phyloP scores from a whole-genome alignment of 1,140 invertebrate genomes.

The Hermetia illucens region DNA sequence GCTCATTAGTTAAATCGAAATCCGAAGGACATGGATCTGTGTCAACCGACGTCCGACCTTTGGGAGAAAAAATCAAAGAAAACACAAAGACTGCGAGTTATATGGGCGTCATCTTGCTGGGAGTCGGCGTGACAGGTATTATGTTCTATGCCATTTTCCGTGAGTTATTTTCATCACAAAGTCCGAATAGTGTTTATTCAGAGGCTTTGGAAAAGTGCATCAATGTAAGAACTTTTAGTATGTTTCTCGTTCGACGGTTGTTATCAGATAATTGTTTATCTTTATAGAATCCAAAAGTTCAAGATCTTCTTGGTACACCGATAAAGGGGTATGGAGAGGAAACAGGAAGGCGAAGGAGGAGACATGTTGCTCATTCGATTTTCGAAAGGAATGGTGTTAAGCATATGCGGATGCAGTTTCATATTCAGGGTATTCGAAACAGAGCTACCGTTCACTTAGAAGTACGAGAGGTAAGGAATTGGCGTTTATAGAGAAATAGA shows the following conservation, averaged over 20 bases:
- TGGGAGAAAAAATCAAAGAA: slow-evolving; percentile 68
- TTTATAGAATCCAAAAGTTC: slow-evolving; percentile 43
- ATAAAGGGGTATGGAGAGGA: slow-evolving; percentile 81
- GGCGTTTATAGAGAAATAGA: too few relatives aligned
- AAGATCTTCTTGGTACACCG: slow-evolving; percentile 66
- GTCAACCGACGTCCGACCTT: slow-evolving; percentile 43
- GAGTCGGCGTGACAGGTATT: slow-evolving; percentile 58
- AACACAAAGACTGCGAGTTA: slow-evolving; percentile 74
- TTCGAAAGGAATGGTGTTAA: slow-evolving; percentile 60
- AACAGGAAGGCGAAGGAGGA: slow-evolving; percentile 56
- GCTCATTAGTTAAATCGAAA: background rate
- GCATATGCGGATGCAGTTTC: slow-evolving; percentile 78
- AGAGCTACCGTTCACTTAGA: slow-evolving; percentile 74
- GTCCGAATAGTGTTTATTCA: slow-evolving; percentile 70
- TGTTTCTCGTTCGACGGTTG: too few relatives aligned
- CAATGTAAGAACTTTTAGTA: slow-evolving; percentile 30
- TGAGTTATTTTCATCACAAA: slow-evolving; percentile 76
- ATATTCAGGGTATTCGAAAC: slow-evolving; percentile 65
- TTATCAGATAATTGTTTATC: too few relatives aligned
- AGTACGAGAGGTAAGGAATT: slow-evolving; percentile 67
- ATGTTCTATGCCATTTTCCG: slow-evolving; percentile 71
- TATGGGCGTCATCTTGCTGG: slow-evolving; percentile 60
- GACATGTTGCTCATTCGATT: slow-evolving; percentile 53
- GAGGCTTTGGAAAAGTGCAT: slow-evolving; percentile 60
- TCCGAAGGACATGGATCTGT: slow-evolving; percentile 19